Conservation (phyloP, 2,797 vertebrate species). For the Enteromius fasciolatus region DNA sequence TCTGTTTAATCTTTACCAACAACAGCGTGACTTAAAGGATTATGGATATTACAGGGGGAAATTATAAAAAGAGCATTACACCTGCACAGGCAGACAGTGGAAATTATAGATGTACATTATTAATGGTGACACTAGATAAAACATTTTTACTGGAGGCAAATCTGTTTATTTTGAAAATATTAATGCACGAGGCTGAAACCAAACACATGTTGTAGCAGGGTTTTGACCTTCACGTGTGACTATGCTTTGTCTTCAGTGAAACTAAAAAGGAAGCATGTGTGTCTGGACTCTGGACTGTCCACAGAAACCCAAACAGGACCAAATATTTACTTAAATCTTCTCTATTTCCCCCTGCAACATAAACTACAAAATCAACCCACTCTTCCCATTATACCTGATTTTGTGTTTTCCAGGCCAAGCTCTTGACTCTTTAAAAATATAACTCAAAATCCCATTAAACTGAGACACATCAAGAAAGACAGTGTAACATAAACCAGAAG, state of each 20-base stretch:
- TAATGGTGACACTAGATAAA: neutral
- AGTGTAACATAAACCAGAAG: neutral
- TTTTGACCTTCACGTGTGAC: conserved; percentile 24
- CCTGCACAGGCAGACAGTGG: neutral
- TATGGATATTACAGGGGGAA: neutral
- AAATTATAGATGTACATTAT: neutral
- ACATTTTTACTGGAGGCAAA: neutral
- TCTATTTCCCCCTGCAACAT: conserved; percentile 20
- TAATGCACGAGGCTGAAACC: conserved; percentile 12
- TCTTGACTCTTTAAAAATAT: neutral
- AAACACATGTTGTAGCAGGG: neutral
- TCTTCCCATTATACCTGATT: neutral
- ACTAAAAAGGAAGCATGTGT: conserved; percentile 26
- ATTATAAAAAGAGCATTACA: neutral
- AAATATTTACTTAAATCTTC: conserved; percentile 54
- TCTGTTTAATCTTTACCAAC: conserved; percentile 19
- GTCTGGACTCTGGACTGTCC: conserved; percentile 46
- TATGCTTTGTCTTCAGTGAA: conserved; percentile 20
- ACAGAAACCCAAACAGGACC: conserved; percentile 59
- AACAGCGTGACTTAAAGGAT: conserved; percentile 12
- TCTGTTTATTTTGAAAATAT: neutral
- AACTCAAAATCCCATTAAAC: neutral
- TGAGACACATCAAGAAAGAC: neutral
- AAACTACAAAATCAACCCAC: conserved; percentile 6
- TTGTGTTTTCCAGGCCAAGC: neutral